phyloP scores from a whole-genome alignment of 2,797 vertebrate species.

The Pantherophis alleghaniensis region DNA sequence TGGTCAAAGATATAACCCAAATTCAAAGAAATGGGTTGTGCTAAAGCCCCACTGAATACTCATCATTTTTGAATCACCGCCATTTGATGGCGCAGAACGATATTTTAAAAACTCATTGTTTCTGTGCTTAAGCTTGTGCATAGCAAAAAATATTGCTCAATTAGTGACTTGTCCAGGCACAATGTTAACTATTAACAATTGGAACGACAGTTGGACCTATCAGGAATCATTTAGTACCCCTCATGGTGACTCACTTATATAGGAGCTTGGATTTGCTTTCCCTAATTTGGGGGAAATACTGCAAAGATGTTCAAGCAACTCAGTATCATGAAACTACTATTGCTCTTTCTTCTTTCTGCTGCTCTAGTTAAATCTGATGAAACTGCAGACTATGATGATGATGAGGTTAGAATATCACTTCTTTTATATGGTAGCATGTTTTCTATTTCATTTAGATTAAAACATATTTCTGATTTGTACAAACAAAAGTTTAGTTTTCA shows the following conservation, averaged over 20 bases:
- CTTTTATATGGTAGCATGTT: slow-evolving; percentile 10
- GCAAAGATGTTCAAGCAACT: slow-evolving; percentile 44
- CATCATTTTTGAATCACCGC: background rate
- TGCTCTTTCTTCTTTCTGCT: slow-evolving; percentile 74
- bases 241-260: slow-evolving; percentile 53
- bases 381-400: slow-evolving; percentile 29
- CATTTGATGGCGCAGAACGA: background rate
- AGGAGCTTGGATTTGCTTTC: slow-evolving; percentile 21
- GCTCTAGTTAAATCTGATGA: slow-evolving; percentile 33
- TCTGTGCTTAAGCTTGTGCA: background rate
- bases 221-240: slow-evolving; percentile 14
- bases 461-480: background rate
- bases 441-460: background rate
- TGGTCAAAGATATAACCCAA: background rate
- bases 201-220: slow-evolving; percentile 31
- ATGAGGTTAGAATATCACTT: slow-evolving; percentile 54
- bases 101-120: background rate
- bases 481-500: background rate
- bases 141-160: slow-evolving; percentile 69
- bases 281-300: slow-evolving; percentile 40
- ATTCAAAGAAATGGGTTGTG: background rate
- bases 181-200: slow-evolving; percentile 73
- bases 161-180: slow-evolving; percentile 47
- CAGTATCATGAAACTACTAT: slow-evolving; percentile 73
- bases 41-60: background rate